These are phyloP conservation scores for Neoarius graeffei DNA, from an alignment of 2,113 vertebrate species.

Conservation along the genomic window DNA sequence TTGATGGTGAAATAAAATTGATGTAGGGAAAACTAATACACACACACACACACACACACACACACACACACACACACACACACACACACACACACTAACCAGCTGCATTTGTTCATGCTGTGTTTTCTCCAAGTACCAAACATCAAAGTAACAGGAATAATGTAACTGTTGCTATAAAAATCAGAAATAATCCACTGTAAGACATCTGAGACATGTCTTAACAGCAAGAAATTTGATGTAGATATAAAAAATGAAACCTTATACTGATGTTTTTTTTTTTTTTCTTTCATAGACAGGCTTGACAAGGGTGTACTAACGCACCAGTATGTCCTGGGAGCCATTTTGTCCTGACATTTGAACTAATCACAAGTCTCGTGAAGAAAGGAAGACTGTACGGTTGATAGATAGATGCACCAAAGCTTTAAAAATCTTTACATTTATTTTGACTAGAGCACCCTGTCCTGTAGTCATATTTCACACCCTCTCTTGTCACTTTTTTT, in stretches of 20 bases:
- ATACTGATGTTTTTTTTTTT: background rate
- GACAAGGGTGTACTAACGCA: background rate
- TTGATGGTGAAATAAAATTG: background rate
- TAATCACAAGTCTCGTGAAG: constrained; percentile 11
- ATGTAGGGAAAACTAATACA: background rate
- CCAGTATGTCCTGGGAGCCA: background rate
- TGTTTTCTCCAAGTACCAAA: background rate
- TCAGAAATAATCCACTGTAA: background rate
- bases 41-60: background rate
- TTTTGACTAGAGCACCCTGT: background rate
- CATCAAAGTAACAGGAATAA: background rate
- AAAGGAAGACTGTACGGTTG: background rate
- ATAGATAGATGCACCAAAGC: background rate
- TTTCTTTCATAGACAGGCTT: background rate
- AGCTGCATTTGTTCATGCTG: background rate
- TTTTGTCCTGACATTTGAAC: constrained; percentile 35
- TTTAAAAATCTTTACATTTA: background rate
- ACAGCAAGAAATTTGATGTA: background rate
- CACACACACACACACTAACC: background rate
- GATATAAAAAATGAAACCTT: background rate
- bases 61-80: background rate
- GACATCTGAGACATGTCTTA: background rate
- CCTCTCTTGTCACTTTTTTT: background rate
- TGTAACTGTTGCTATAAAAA: background rate
- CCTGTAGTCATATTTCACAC: background rate